Percentiles rank a stretch among this genome's conserved stretches.
Evolutionary conservation across 2,113 vertebrate genomes (phyloP).

Genomic region (Marmota monax): DNA sequence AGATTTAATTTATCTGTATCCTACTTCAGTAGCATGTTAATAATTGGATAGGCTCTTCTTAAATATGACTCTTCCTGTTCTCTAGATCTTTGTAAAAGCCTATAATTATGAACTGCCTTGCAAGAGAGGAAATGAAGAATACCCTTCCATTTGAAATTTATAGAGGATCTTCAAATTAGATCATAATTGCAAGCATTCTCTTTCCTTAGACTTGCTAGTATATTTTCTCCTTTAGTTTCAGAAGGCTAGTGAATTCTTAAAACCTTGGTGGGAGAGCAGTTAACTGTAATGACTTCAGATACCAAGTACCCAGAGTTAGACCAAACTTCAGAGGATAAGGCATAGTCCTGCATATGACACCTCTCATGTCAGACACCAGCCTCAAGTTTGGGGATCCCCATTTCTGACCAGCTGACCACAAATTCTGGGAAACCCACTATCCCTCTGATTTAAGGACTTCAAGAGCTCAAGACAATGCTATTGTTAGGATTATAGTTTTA

Average conservation of each 20-base stretch:
- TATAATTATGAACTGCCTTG: conserved; percentile 42
- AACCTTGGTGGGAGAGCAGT: too few species aligned
- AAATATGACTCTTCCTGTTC: neutral
- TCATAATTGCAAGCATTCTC: conserved; percentile 16
- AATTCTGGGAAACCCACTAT: neutral
- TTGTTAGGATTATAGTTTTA: neutral
- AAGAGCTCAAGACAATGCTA: neutral
- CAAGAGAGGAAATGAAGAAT: conserved; percentile 16
- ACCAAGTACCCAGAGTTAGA: neutral
- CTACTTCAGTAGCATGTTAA: neutral
- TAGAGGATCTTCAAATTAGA: conserved; percentile 38
- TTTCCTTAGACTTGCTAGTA: neutral
- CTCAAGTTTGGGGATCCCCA: neutral
- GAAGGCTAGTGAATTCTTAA: neutral
- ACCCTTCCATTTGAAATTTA: conserved; percentile 47
- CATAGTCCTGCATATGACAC: neutral
- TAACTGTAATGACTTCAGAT: neutral
- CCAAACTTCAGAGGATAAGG: neutral
- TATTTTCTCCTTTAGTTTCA: neutral
- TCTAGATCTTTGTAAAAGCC: conserved; percentile 49
- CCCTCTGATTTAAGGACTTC: neutral
- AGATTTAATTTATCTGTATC: conserved; percentile 11
- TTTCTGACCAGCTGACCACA: neutral
- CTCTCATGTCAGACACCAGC: neutral
- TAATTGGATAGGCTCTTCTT: neutral